phyloP scores from a whole-genome alignment of 2,797 vertebrate species.

The Thamnophis elegans region DNA sequence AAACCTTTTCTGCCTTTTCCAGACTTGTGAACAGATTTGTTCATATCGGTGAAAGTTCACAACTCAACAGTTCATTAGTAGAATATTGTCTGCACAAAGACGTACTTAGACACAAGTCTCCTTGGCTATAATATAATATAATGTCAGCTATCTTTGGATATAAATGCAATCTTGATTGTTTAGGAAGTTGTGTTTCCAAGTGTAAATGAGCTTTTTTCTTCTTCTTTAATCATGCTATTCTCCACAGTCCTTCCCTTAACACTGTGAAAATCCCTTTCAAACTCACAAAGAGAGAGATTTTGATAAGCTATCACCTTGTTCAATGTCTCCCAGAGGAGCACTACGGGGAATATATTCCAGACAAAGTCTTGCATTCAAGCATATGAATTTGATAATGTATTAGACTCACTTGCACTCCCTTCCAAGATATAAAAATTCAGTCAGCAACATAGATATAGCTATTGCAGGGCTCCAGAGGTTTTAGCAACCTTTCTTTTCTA shows the following conservation, averaged over 20 bases:
- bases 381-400: slow-evolving; percentile 40
- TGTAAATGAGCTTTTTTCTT: slow-evolving; percentile 10
- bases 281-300: slow-evolving; percentile 37
- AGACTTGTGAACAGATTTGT: neutral
- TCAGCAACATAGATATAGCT: neutral
- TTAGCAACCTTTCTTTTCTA: slow-evolving; percentile 51
- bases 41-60: neutral
- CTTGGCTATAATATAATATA: neutral
- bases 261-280: slow-evolving; percentile 31
- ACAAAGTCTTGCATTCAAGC: slow-evolving; percentile 31
- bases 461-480: slow-evolving; percentile 27
- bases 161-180: neutral
- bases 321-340: slow-evolving; percentile 32
- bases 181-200: slow-evolving; percentile 21
- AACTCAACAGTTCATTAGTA: neutral
- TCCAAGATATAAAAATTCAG: slow-evolving; percentile 46
- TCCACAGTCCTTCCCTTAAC: slow-evolving; percentile 2
- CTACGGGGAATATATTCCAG: slow-evolving; percentile 32
- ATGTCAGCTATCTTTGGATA: neutral
- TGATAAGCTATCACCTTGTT: slow-evolving; percentile 42
- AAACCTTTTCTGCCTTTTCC: neutral
- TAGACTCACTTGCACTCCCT: slow-evolving; percentile 27
- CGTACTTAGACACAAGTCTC: neutral
- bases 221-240: neutral
- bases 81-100: neutral